Percentiles rank a stretch among this genome's conserved stretches.
Conservation (phyloP, 1,140 invertebrate species). For the Steinernema feltiae region DNA sequence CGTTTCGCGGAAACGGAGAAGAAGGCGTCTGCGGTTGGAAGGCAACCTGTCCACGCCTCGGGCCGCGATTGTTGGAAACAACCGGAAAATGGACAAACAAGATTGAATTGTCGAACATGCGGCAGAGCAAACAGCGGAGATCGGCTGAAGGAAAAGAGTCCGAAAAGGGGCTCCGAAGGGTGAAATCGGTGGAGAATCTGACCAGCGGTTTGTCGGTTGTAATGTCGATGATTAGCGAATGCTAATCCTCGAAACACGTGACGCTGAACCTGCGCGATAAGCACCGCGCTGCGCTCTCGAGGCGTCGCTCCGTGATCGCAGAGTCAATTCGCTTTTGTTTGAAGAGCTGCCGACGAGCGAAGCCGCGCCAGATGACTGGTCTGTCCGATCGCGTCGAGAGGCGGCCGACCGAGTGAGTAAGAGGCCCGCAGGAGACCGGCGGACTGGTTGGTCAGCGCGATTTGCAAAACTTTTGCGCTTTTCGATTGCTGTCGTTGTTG, state of each 20-base stretch:
- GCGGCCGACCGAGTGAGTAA: not conserved
- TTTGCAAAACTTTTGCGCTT: not conserved
- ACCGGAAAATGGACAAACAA: not conserved
- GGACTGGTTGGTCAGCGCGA: too few species aligned
- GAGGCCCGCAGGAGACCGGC: not conserved
- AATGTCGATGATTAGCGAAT: not conserved
- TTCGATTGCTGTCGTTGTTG: not conserved
- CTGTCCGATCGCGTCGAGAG: too few species aligned
- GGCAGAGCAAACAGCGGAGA: not conserved
- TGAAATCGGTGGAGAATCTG: not conserved
- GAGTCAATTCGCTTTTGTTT: too few species aligned
- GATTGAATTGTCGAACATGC: not conserved
- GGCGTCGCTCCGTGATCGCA: not conserved
- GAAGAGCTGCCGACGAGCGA: not conserved
- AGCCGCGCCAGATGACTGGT: not conserved
- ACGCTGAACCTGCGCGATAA: constrained; percentile 1
- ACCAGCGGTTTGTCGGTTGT: not conserved
- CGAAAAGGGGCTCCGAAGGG: not conserved
- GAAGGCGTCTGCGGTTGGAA: not conserved
- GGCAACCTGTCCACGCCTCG: not conserved
- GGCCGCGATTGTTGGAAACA: not conserved
- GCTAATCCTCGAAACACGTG: not conserved
- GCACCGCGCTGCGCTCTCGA: not conserved
- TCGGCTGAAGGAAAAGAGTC: not conserved
- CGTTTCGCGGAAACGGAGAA: too few species aligned